These are phyloP conservation scores for Spea hammondii DNA, from an alignment of 2,797 vertebrate genomes.

Conservation along the genomic window DNA sequence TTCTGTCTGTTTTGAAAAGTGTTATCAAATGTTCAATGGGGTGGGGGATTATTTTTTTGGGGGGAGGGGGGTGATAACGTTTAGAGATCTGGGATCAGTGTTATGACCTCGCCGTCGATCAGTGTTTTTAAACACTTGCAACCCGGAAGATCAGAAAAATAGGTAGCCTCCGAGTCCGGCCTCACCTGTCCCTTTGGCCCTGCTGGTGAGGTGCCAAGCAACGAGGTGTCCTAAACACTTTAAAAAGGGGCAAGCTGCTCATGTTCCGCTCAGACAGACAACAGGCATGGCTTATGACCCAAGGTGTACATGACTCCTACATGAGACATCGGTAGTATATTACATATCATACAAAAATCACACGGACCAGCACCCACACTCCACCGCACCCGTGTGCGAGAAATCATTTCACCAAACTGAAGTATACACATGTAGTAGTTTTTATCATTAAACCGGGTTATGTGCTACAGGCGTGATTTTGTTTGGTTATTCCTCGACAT, in stretches of 20 bases:
- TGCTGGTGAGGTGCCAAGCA: neutral
- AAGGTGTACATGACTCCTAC: conserved; percentile 11
- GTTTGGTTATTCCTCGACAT: too few species aligned
- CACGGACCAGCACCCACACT: neutral
- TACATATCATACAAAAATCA: conserved; percentile 31
- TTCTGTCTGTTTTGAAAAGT: conserved; percentile 31
- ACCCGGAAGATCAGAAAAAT: conserved; percentile 2
- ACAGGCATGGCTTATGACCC: neutral
- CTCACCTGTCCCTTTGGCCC: neutral
- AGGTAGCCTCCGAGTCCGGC: neutral
- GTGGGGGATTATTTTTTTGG: neutral
- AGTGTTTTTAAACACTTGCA: conserved; percentile 42
- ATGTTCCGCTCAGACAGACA: neutral
- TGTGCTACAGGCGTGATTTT: conserved; percentile 3
- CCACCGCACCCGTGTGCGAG: neutral
- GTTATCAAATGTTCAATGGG: conserved; percentile 35
- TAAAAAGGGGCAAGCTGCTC: neutral
- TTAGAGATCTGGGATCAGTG: conserved; percentile 32
- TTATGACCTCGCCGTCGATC: conserved; percentile 33
- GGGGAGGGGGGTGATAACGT: conserved; percentile 3
- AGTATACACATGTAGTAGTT: conserved; percentile 2
- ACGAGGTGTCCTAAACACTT: neutral
- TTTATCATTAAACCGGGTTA: conserved; percentile 32
- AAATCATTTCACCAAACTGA: neutral
- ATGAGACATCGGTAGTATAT: conserved; percentile 28